Percentiles rank a stretch among this genome's conserved stretches.
Evolutionary conservation across 2,888 invertebrate species (phyloP).

Genomic region (Spatulosminthurus flaviceps): DNA sequence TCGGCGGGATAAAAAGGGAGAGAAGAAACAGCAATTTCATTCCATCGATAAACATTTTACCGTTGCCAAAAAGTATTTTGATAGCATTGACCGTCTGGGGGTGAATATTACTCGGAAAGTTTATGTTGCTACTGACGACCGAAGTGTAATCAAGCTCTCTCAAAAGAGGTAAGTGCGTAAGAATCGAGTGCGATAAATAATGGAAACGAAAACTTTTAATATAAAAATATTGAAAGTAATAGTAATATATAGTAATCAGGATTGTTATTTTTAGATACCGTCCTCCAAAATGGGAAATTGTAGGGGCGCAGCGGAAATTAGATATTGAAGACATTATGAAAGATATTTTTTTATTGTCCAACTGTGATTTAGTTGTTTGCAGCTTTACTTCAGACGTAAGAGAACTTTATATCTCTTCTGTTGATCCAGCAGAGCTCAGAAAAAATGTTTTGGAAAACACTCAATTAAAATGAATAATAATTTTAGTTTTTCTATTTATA

Average conservation of each 20-base stretch:
- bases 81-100: conserved; percentile 45
- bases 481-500: conserved; percentile 22
- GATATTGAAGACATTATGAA: conserved; percentile 55
- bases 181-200: background rate
- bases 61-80: conserved; percentile 53
- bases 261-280: conserved; percentile 48
- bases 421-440: background rate
- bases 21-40: conserved; percentile 51
- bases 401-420: background rate
- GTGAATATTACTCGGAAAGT: conserved; percentile 49
- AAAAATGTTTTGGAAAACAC: background rate
- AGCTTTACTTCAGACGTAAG: conserved; percentile 56
- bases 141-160: conserved; percentile 52
- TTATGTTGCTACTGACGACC: conserved; percentile 55
- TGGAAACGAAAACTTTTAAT: too few relatives aligned
- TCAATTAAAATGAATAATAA: background rate
- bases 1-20: conserved; percentile 55
- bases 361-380: conserved; percentile 54
- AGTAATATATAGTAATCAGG: too few relatives aligned
- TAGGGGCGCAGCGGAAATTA: conserved; percentile 49
- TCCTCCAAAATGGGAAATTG: conserved; percentile 56
- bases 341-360: conserved; percentile 53
- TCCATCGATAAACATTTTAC: conserved; percentile 55
- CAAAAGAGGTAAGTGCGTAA: conserved; percentile 46
- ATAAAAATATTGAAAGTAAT: too few relatives aligned